Conservation (phyloP, 2,888 invertebrate species). For the Ormyrus nitidulus region DNA sequence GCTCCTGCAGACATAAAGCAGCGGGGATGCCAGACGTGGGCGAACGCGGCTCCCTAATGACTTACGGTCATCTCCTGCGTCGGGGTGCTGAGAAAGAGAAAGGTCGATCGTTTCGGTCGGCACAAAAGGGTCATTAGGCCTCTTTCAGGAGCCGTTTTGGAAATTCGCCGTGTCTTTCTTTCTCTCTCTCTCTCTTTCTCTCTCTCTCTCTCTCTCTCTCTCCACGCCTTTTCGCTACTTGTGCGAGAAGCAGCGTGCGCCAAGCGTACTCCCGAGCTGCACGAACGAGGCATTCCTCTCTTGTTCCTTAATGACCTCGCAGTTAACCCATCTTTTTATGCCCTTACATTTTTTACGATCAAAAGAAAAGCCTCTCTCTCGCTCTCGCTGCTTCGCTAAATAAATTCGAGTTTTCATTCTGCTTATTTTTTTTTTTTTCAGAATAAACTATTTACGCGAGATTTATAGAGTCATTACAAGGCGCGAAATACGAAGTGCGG, state of each 20-base stretch:
- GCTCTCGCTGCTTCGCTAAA: no score
- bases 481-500: conserved; percentile 27
- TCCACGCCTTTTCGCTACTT: conserved; percentile 10
- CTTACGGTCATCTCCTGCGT: conserved; percentile 59
- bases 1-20: conserved; percentile 59
- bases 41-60: conserved; percentile 56
- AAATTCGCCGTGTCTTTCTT: conserved; percentile 14
- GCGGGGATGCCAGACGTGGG: conserved; percentile 61
- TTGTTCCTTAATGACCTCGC: conserved; percentile 35
- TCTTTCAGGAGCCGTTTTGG: conserved; percentile 42
- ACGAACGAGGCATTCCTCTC: conserved; percentile 31
- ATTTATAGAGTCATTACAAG: conserved; percentile 46
- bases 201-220: background rate
- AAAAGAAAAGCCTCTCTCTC: no score
- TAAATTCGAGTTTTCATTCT: no score
- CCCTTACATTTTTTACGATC: no score
- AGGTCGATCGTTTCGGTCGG: conserved; percentile 40
- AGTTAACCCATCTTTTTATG: background rate
- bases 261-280: background rate
- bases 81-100: conserved; percentile 7
- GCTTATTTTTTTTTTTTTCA: no score
- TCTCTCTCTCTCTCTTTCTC: no score
- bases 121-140: conserved; percentile 53
- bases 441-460: conserved; percentile 41
- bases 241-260: background rate